Evolutionary conservation across 1,140 invertebrate species (phyloP), one percentile per base, ranked within the genome.

Genomic region (Bombus soroeensis): DNA sequence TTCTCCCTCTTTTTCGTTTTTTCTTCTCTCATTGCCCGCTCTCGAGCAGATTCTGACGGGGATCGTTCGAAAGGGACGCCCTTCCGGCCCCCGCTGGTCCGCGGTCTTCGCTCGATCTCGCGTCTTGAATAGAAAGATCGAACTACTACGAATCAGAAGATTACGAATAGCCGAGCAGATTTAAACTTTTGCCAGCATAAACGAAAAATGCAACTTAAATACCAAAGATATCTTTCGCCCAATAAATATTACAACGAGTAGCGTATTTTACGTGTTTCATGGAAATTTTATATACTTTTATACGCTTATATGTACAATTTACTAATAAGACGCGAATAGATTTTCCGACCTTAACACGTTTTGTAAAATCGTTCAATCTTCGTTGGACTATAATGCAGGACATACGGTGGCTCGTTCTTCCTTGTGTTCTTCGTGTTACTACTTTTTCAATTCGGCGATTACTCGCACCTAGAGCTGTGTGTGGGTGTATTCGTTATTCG

Each of bases 11-110:
- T n/a, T 37, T 59, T 83, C 70, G 83, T 71, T 73, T 70, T 47
- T 66, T 80, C 75, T 87, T 72, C 73, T 57, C 73, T n/a, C 66
- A 68, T 68, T 83, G 78, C 47, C 68, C 32, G n/a, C 68, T 39
- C 76, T 70, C 47, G 28, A 72, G n/a, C 25, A 87, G 79, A 83
- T 87, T 76, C 71, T 22, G 25, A 37, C 66, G 39, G n/a, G 39
- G 77, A 28, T 80, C 43, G 57, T 53, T 41, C 66, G 68, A 81
- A 74, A 64, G 78, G 62, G 5, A 59, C 72, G 5, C 43, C 43
- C n/a, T 39, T 82, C 57, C 41, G 66, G 66, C 59, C 75, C 83
- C 79, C 83, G 41, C 34, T 39, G n/a, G 28, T 25, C 15, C 43
- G 13, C 47, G 62, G 32, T 37, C 71, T 68, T 53, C 15, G 62